A percentile compares a stretch with the other conserved stretches of the same genome.
Evolutionary conservation across 2,797 vertebrate species (phyloP).

Genomic region (Coluber constrictor): DNA sequence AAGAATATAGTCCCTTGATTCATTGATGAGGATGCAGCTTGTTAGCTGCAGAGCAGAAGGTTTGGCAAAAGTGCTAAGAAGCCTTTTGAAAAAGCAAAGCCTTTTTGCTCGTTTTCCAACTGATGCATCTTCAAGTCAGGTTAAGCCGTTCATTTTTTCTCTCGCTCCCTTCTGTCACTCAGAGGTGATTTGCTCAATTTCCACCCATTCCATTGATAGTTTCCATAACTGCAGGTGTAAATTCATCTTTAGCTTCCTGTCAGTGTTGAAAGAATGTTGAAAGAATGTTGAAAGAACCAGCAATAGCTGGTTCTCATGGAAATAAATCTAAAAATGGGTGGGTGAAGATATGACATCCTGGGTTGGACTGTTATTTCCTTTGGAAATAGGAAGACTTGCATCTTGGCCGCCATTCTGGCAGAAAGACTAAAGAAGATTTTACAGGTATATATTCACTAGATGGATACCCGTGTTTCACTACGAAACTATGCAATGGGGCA

Average conservation of each 20-base stretch:
- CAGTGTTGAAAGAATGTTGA: conserved; percentile 31
- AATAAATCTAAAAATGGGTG: conserved; percentile 35
- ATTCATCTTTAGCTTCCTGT: conserved; percentile 14
- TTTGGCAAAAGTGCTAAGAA: conserved; percentile 45
- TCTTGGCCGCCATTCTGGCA: background rate
- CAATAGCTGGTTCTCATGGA: conserved; percentile 38
- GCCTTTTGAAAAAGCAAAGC: conserved; percentile 45
- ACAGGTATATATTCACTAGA: too few relatives aligned
- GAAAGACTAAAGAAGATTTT: too few relatives aligned
- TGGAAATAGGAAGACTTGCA: conserved; percentile 34
- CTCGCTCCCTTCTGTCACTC: background rate
- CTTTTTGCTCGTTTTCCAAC: conserved; percentile 30
- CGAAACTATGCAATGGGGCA: too few relatives aligned
- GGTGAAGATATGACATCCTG: conserved; percentile 40
- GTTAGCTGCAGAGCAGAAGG: conserved; percentile 52
- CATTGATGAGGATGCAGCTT: background rate
- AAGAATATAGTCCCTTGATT: background rate
- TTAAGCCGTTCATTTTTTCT: conserved; percentile 19
- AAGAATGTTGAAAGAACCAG: conserved; percentile 33
- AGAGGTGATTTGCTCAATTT: background rate
- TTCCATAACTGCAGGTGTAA: background rate
- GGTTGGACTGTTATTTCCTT: conserved; percentile 39
- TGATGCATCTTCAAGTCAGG: conserved; percentile 13
- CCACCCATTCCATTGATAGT: background rate
- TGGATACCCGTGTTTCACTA: too few relatives aligned